Percentiles rank a stretch among this genome's conserved stretches.
Evolutionary conservation across 2,888 invertebrate species (phyloP).

Genomic region (Ashinkailepas kermadecensis): DNA sequence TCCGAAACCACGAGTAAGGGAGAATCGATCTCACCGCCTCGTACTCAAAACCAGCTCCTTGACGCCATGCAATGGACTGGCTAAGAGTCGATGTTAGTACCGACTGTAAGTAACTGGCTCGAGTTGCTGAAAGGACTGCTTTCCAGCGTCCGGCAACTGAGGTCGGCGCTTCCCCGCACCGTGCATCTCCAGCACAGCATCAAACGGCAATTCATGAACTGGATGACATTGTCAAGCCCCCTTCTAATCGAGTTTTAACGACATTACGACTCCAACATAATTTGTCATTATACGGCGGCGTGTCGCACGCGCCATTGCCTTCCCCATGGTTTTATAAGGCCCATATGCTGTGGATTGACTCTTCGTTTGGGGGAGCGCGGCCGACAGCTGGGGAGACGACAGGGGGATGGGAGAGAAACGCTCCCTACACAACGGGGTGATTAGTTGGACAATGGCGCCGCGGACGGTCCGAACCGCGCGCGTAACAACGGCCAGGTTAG

Average conservation of each 20-base stretch:
- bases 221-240: constrained; percentile 20
- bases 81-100: too few relatives aligned
- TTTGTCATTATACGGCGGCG: neutral
- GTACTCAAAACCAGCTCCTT: too few relatives aligned
- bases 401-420: neutral
- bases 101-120: too few relatives aligned
- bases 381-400: neutral
- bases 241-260: constrained; percentile 20
- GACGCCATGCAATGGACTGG: too few relatives aligned
- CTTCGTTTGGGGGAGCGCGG: neutral
- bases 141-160: too few relatives aligned
- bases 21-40: too few relatives aligned
- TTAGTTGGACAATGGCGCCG: constrained; percentile 4
- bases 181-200: neutral
- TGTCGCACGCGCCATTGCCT: constrained; percentile 8
- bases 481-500: neutral
- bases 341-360: constrained; percentile 14
- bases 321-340: constrained; percentile 8
- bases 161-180: too few relatives aligned
- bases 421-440: neutral
- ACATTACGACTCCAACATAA: neutral
- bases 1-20: too few relatives aligned
- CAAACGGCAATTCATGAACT: constrained; percentile 19
- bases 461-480: neutral
- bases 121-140: too few relatives aligned